These are phyloP conservation scores for Toxotes chatareus DNA, from an alignment of 2,113 vertebrate genomes.

Conservation along the genomic window DNA sequence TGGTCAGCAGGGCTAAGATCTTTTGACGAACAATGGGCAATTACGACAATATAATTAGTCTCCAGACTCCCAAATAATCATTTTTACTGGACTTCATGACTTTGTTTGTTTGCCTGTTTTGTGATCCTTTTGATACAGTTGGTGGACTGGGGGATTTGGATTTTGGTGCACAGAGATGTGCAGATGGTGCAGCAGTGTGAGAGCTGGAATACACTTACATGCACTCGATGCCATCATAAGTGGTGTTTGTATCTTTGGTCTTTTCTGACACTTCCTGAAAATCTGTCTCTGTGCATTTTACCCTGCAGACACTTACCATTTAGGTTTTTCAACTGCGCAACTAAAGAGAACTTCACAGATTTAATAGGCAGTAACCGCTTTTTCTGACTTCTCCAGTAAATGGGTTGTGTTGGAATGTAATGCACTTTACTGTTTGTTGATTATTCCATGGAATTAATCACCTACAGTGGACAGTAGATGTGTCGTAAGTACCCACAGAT, in stretches of 20 bases:
- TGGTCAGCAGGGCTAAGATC: not conserved
- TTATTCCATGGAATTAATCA: not conserved
- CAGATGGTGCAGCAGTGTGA: not conserved
- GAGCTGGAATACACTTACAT: not conserved
- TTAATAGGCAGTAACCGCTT: not conserved
- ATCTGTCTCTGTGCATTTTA: not conserved
- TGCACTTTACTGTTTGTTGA: not conserved
- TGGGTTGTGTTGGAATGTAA: not conserved
- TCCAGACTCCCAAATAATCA: not conserved
- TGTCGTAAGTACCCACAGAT: constrained; percentile 6
- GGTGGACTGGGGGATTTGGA: not conserved
- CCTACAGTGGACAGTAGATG: not conserved
- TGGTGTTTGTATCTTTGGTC: not conserved
- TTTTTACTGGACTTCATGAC: not conserved
- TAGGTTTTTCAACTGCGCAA: not conserved
- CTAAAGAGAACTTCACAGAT: not conserved
- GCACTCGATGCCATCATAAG: not conserved
- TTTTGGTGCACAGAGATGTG: constrained; percentile 2
- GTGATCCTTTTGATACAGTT: not conserved
- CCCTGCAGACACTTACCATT: not conserved
- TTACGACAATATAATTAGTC: not conserved
- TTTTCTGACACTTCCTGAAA: not conserved
- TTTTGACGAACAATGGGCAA: not conserved
- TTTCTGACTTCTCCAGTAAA: not conserved
- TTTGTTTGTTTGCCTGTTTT: not conserved